A percentile compares a stretch with the other conserved stretches of the same genome.
Evolutionary conservation across 2,113 vertebrate genomes (phyloP).

Genomic region (Rhinolophus sinicus): DNA sequence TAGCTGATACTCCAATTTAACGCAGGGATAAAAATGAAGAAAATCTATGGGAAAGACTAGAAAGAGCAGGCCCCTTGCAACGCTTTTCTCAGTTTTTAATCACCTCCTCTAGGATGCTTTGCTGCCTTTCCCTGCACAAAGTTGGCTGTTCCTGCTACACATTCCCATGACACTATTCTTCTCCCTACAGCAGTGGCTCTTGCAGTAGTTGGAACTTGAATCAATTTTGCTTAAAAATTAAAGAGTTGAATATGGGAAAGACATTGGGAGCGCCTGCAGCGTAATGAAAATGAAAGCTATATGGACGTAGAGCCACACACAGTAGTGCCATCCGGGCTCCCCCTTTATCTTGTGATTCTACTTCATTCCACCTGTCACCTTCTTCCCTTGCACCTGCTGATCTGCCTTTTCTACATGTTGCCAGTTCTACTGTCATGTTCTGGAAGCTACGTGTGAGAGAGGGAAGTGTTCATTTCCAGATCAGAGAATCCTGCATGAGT

Average conservation of each 20-base stretch:
- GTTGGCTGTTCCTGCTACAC: background rate
- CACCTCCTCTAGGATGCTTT: too few relatives aligned
- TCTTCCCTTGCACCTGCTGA: background rate
- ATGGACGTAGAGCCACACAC: background rate
- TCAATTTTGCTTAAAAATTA: background rate
- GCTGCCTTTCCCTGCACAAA: background rate
- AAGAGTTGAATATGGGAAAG: background rate
- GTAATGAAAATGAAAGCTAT: background rate
- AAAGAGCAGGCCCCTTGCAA: background rate
- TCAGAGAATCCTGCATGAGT: background rate
- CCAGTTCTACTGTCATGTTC: background rate
- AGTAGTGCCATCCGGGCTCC: background rate
- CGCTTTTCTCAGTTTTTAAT: background rate
- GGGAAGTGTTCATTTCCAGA: background rate
- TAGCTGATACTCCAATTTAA: background rate
- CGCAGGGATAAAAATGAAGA: background rate
- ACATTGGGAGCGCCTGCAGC: background rate
- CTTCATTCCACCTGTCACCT: background rate
- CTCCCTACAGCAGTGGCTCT: background rate
- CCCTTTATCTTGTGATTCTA: background rate
- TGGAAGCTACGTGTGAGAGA: background rate
- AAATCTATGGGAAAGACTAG: background rate
- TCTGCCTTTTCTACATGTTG: background rate
- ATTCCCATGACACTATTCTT: background rate
- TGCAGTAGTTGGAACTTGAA: background rate